Base-by-base conservation (phyloP, 1,140 invertebrate species). In the Elysia chlorotica region DNA sequence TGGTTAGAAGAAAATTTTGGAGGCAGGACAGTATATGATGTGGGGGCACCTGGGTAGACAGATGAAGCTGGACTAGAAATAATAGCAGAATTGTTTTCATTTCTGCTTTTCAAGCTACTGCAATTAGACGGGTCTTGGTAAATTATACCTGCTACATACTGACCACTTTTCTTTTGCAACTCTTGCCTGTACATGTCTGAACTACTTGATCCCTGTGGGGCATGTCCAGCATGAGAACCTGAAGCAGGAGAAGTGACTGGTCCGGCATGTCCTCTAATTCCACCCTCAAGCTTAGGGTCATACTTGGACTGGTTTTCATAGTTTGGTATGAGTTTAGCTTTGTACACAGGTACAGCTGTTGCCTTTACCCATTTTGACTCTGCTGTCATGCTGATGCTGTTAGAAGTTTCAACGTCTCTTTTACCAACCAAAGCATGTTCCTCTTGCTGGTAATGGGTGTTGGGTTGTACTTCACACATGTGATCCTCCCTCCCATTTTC, bases 221-320 rank as follows among this genome's bases (percentile, higher is more conserved):
- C 30, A 48, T 71, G 69, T 2, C 25, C 17, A 10, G 59, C 41
- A n/a, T n/a, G n/a, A n/a, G n/a, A n/a, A n/a, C n/a, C n/a, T 28
- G 56, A 35, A 4, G 36, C 31, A 0, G 63, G 25, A n/a, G n/a
- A n/a, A n/a, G n/a, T n/a, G n/a, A n/a, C n/a, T 68, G 72, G 69
- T 63, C 73, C 67, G 2, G 77, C 77, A 25, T 78, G 67, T 10
- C 77, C 77, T 30, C 73, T 38, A 4, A 76, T 30, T 1, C 61
- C 75, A 31, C 37, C 63, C 23, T 78, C 74, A 41, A 76, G 31
- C 2, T 67, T 70, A 6, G 75, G 75, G 48, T 81, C 79, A 19
- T 74, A 54, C 62, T 77, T 76, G 25, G 71, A 66, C 65, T 81
- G 79, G 65, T 81, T 81, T 65, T 78, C 77, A 67, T 79, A 81